phyloP scores from a whole-genome alignment of 2,113 vertebrate species.

The Notiomystis cincta region DNA sequence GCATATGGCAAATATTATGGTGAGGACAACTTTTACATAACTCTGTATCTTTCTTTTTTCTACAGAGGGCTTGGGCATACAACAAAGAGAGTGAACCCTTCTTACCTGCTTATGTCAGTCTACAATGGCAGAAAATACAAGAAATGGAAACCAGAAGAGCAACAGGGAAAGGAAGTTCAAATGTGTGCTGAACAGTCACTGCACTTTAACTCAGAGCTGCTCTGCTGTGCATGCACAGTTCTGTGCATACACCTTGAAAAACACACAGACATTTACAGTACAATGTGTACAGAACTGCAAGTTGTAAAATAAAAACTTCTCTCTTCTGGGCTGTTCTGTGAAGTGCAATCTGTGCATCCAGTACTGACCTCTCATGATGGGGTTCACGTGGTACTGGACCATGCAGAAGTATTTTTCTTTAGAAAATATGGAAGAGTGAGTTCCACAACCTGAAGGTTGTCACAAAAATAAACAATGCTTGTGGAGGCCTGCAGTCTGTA shows the following conservation, averaged over 20 bases:
- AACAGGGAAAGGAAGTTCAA: rapidly evolving
- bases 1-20: neutral
- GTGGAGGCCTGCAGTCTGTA: neutral
- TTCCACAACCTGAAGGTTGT: neutral
- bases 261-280: neutral
- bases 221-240: neutral
- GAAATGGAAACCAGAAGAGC: neutral
- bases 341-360: neutral
- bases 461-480: neutral
- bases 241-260: neutral
- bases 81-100: neutral
- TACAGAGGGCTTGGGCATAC: neutral
- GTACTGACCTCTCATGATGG: neutral
- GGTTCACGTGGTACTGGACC: neutral
- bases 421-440: neutral
- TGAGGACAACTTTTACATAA: neutral
- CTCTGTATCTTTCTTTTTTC: neutral
- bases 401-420: neutral
- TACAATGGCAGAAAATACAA: neutral
- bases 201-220: neutral
- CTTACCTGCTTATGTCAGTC: neutral
- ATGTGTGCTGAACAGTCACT: neutral
- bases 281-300: rapidly evolving
- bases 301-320: neutral
- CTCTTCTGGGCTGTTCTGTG: neutral